Percentiles rank a stretch among this genome's conserved stretches.
Evolutionary conservation across 2,113 vertebrate genomes (phyloP).

Genomic region (Myiozetetes cayanensis): DNA sequence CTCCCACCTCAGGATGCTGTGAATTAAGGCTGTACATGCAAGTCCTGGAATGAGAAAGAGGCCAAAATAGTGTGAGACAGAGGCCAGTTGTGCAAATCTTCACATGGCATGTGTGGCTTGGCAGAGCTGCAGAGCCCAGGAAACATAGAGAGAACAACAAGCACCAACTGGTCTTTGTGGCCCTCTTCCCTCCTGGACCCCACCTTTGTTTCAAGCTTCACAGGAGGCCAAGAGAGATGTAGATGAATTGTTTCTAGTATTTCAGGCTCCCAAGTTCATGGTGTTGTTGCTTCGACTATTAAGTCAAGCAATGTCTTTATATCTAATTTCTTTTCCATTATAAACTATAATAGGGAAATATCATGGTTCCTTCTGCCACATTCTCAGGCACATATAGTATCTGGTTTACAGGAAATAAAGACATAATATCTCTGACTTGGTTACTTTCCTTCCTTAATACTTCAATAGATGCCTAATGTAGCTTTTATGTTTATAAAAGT

Average conservation of each 20-base stretch:
- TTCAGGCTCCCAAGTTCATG: not conserved
- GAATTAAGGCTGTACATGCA: not conserved
- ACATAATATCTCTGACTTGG: not conserved
- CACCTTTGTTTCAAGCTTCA: not conserved
- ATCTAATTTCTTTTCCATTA: slow-evolving; percentile 2
- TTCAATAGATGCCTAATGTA: slow-evolving; percentile 22
- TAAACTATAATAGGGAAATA: not conserved
- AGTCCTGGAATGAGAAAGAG: not conserved
- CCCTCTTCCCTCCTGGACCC: not conserved
- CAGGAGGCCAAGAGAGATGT: not conserved
- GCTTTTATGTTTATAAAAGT: slow-evolving; percentile 6
- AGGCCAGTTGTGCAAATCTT: not conserved
- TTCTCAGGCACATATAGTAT: not conserved
- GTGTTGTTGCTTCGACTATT: not conserved
- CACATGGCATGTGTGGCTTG: not conserved
- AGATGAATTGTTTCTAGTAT: not conserved
- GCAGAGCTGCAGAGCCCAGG: not conserved
- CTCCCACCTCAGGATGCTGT: not conserved
- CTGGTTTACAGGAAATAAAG: not conserved
- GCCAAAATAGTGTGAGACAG: not conserved
- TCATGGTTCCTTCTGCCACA: not conserved
- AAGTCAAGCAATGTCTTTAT: not conserved
- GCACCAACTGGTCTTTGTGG: not conserved
- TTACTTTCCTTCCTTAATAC: not conserved
- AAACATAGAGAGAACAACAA: not conserved